Evolutionary conservation across 2,888 invertebrate genomes (phyloP).

Genomic region (Lithophane semibrunnea): DNA sequence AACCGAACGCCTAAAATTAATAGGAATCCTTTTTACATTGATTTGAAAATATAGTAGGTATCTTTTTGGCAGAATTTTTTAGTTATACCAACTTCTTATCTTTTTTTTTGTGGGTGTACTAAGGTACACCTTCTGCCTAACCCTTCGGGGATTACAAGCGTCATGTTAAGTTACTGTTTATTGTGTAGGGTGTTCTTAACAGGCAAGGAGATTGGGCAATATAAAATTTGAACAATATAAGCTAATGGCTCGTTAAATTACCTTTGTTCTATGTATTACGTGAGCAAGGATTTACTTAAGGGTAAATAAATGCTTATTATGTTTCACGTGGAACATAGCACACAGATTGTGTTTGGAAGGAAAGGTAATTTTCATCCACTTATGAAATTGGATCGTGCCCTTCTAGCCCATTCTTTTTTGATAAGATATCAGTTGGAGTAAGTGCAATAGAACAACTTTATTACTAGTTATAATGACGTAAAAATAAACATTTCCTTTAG

Average conservation of each 20-base stretch:
- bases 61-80: background rate
- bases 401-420: background rate
- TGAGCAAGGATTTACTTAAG: no score
- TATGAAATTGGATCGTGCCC: background rate
- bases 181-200: background rate
- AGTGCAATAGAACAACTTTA: background rate
- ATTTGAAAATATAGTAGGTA: background rate
- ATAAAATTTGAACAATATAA: constrained; percentile 15
- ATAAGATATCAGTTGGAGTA: background rate
- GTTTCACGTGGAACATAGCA: background rate
- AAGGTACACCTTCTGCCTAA: no score
- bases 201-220: constrained; percentile 3
- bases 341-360: background rate
- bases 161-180: background rate
- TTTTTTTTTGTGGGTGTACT: no score
- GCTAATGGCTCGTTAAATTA: constrained; percentile 30
- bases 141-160: no score
- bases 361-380: background rate
- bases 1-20: background rate
- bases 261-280: constrained; percentile 7
- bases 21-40: constrained; percentile 16
- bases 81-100: background rate
- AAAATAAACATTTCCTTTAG: background rate
- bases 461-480: background rate
- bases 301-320: constrained; percentile 9